Conservation (phyloP, 1,140 invertebrate species). For the Psilanteris sp. region DNA sequence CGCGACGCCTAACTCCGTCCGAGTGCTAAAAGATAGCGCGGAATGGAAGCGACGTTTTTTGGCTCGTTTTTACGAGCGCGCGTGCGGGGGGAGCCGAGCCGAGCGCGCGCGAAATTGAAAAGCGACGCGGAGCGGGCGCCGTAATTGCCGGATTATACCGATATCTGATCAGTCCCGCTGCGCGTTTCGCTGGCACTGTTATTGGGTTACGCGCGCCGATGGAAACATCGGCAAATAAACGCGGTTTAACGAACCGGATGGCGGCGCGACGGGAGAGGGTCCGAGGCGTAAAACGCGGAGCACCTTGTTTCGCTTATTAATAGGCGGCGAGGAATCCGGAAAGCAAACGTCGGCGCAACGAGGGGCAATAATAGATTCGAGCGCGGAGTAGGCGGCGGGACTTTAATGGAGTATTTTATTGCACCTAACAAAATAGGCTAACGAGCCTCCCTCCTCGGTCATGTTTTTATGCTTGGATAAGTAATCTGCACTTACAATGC, state of each 20-base stretch:
- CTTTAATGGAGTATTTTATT: constrained; percentile 49
- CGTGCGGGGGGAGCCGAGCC: too few relatives aligned
- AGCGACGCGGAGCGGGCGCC: too few relatives aligned
- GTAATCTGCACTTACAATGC: constrained; percentile 55
- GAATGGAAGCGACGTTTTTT: too few relatives aligned
- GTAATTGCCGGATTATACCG: too few relatives aligned
- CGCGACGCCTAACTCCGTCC: constrained; percentile 5
- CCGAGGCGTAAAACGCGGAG: not conserved
- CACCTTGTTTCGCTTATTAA: constrained; percentile 1
- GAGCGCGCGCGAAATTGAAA: not conserved
- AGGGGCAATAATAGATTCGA: constrained; percentile 31
- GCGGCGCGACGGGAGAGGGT: too few relatives aligned
- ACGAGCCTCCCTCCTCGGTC: constrained; percentile 12
- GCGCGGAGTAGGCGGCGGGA: not conserved
- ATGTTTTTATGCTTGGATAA: constrained; percentile 51
- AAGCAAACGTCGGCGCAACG: constrained; percentile 9
- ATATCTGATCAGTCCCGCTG: too few relatives aligned
- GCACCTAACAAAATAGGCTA: constrained; percentile 45
- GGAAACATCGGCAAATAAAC: too few relatives aligned
- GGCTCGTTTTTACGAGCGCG: too few relatives aligned
- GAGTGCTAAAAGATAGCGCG: too few relatives aligned
- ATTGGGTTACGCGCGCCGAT: too few relatives aligned
- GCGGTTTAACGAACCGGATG: too few relatives aligned
- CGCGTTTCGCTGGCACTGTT: too few relatives aligned
- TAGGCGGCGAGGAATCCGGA: constrained; percentile 2